Percentiles rank a stretch among this genome's conserved stretches.
These are phyloP conservation scores for Leuciscus waleckii DNA, from an alignment of 2,797 vertebrate genomes.

Conservation along the genomic window DNA sequence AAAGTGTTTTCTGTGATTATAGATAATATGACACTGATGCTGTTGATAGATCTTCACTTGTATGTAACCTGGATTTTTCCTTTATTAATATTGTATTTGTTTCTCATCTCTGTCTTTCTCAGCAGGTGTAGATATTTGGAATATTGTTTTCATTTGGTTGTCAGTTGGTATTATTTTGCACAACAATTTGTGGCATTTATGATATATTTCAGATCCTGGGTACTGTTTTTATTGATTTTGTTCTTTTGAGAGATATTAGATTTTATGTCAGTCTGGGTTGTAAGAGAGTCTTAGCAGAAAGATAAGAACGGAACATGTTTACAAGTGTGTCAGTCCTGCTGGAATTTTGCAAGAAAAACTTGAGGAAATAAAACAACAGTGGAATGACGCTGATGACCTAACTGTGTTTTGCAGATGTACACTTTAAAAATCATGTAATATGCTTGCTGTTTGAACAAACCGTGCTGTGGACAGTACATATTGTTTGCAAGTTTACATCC, in stretches of 20 bases:
- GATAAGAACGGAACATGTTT: constrained; percentile 20
- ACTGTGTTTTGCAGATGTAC: constrained; percentile 24
- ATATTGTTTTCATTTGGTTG: constrained; percentile 3
- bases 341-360: constrained; percentile 2
- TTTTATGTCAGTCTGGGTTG: neutral
- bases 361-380: neutral
- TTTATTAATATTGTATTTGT: neutral
- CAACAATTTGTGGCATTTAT: neutral
- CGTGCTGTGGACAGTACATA: constrained; percentile 35
- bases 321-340: constrained; percentile 23
- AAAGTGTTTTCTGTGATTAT: neutral
- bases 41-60: neutral
- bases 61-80: constrained; percentile 10
- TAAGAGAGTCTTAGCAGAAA: neutral
- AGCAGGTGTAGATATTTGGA: constrained; percentile 9
- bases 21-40: neutral
- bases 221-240: constrained; percentile 17
- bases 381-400: neutral
- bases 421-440: constrained; percentile 8
- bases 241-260: neutral
- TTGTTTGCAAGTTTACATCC: constrained; percentile 37
- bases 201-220: neutral
- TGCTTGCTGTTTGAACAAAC: constrained; percentile 38
- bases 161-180: constrained; percentile 21
- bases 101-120: neutral